A percentile compares a stretch with the other conserved stretches of the same genome.
Evolutionary conservation across 2,113 vertebrate genomes (phyloP).

Genomic region (Micromys minutus): DNA sequence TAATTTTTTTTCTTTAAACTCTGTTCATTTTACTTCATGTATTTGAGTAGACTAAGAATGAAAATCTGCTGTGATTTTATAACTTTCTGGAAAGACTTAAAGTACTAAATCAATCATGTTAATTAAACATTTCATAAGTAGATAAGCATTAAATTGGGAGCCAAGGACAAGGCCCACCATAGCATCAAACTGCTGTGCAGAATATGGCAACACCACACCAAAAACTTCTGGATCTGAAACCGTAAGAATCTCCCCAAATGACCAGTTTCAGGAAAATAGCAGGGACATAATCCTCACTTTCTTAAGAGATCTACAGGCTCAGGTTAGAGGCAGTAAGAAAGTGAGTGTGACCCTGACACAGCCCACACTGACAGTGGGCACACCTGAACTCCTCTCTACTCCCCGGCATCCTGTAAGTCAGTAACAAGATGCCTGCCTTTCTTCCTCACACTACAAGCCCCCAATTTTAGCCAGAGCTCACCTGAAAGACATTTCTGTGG

Average conservation of each 20-base stretch:
- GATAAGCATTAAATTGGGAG: background rate
- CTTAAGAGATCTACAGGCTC: background rate
- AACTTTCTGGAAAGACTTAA: background rate
- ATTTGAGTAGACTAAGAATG: background rate
- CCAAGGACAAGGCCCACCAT: background rate
- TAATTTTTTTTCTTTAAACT: background rate
- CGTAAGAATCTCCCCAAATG: background rate
- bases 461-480: background rate
- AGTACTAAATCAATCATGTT: conserved; percentile 4
- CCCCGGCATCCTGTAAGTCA: background rate
- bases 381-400: background rate
- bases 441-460: background rate
- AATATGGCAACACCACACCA: background rate
- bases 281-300: background rate
- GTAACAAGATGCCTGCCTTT: background rate
- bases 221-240: background rate
- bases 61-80: conserved; percentile 12
- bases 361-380: background rate
- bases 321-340: background rate
- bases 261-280: background rate
- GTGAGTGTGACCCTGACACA: background rate
- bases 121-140: conserved; percentile 8
- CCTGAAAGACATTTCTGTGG: background rate
- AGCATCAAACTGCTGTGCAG: background rate
- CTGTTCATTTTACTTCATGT: background rate